A percentile compares a stretch with the other conserved stretches of the same genome.
Evolutionary conservation across 92 coral and sea anemone species (phyloP).

Genomic region (Epizoanthus stellaris): DNA sequence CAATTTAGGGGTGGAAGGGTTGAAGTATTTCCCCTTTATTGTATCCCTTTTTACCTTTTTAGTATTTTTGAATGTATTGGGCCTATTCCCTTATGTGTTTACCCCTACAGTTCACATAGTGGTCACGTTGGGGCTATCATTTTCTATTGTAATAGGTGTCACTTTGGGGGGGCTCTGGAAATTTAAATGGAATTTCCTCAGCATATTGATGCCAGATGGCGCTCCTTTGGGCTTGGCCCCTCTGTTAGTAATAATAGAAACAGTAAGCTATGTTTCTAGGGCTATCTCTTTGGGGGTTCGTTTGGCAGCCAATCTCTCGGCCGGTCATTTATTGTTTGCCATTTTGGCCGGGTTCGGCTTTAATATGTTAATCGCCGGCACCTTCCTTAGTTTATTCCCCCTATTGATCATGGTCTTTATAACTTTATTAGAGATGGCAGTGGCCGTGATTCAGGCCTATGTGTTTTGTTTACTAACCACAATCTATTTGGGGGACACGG

Average conservation of each 20-base stretch:
- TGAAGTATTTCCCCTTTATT: constrained; percentile 73
- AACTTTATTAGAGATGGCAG: constrained; percentile 86
- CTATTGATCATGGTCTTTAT: constrained; percentile 84
- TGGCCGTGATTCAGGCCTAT: constrained; percentile 89
- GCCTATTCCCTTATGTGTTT: constrained; percentile 83
- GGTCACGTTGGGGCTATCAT: constrained; percentile 68
- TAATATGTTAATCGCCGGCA: constrained; percentile 73
- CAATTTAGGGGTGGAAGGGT: constrained; percentile 62
- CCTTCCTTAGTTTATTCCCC: constrained; percentile 66
- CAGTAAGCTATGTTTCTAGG: constrained; percentile 79
- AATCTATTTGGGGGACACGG: constrained; percentile 79
- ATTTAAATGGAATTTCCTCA: constrained; percentile 74
- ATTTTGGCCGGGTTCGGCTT: constrained; percentile 89
- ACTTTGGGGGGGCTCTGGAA: constrained; percentile 58
- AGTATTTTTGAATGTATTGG: constrained; percentile 78
- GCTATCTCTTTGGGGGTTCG: constrained; percentile 90
- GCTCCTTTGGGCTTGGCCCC: constrained; percentile 89
- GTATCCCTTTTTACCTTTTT: constrained; percentile 76
- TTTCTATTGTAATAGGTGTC: constrained; percentile 72
- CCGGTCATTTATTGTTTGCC: constrained; percentile 88
- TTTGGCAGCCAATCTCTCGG: constrained; percentile 89
- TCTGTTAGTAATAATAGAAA: constrained; percentile 83
- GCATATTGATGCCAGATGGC: constrained; percentile 86
- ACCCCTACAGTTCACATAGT: constrained; percentile 79
- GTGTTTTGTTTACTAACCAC: constrained; percentile 77